Base-by-base conservation (phyloP, 2,888 invertebrate species). In the Chalcis sispes region DNA sequence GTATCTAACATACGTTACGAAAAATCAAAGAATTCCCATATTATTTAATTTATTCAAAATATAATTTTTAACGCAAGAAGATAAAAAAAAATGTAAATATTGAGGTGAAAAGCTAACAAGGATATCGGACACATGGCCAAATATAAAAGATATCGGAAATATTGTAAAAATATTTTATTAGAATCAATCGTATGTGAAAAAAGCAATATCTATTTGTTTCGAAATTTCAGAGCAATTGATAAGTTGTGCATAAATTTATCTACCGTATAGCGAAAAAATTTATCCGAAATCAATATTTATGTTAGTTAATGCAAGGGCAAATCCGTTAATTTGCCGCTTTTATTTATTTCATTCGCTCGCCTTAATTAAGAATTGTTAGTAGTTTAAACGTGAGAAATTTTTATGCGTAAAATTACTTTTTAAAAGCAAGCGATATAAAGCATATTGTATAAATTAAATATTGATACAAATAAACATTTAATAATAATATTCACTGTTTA, bases 151-250 rank as follows among this genome's bases (percentile, higher is more conserved):
- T 40, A 4, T 52, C 18, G 0, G 65, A 27, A 65, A 36, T 36
- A 52, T 65, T 2, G 23, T 23, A 48, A 25, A 23, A 52, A 40
- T n/a, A n/a, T 65, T 65, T 52, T 65, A 3, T n/a, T 40, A 36
- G 50, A 32, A 36, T 23, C 52, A 52, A 40, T 40, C 36, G 52
- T n/a, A 13, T 15, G 52, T 65, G 20, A 25, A 52, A 23, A 64
- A 52, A 15, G 23, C 52, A 52, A 50, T 23, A 15, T 50, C 23
- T 20, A 15, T 59, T 46, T 62, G 50, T 4, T 29, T 25, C 40
- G 52, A 32, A 65, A 65, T 62, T 65, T 65, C 25, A 52, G 25
- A 52, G 10, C 52, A 32, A 40, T 52, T 65, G 36, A n/a, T 52
- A 25, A 23, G 4, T 36, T 20, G 23, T 15, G 36, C 36, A 50